phyloP scores from a whole-genome alignment of 1,140 invertebrate species.

The Dendroctonus ponderosae region DNA sequence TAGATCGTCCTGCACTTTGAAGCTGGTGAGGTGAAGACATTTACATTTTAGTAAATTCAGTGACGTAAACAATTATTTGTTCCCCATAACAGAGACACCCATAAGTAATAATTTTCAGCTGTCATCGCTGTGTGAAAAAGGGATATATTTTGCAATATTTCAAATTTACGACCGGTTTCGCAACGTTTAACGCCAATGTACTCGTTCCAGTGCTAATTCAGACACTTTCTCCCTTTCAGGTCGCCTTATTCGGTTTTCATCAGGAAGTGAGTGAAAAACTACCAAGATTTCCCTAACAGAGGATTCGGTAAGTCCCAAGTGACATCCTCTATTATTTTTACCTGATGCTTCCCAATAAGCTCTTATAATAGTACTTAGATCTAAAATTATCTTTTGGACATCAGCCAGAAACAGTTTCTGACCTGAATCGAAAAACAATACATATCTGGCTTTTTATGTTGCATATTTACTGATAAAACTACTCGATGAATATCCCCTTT shows the following conservation, averaged over 20 bases:
- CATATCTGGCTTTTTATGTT: slow-evolving; percentile 23
- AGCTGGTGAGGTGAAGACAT: neutral
- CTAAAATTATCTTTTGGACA: slow-evolving; percentile 44
- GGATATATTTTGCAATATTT: slow-evolving; percentile 20
- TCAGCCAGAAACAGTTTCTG: slow-evolving; percentile 35
- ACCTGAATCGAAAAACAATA: slow-evolving; percentile 29
- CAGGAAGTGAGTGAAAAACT: slow-evolving; percentile 10
- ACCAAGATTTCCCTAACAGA: slow-evolving; percentile 31
- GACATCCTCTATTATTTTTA: slow-evolving; percentile 1
- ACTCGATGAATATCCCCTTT: neutral
- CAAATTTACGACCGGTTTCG: slow-evolving; percentile 13
- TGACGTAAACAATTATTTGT: slow-evolving; percentile 40
- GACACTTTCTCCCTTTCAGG: neutral
- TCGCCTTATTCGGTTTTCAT: slow-evolving; percentile 1
- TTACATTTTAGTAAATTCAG: slow-evolving; percentile 7
- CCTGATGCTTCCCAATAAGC: slow-evolving; percentile 11
- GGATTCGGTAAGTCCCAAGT: slow-evolving; percentile 31
- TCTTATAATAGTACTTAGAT: slow-evolving; percentile 23
- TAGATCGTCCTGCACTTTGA: neutral
- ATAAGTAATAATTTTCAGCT: slow-evolving; percentile 15
- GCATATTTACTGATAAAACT: slow-evolving; percentile 8
- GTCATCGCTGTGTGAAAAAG: slow-evolving; percentile 24
- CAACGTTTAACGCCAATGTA: neutral
- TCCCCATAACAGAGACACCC: no score
- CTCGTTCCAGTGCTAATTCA: slow-evolving; percentile 16